Percentiles rank a stretch among this genome's conserved stretches.
Conservation (phyloP, 1,140 invertebrate genomes). For the Drosophila cardini region DNA sequence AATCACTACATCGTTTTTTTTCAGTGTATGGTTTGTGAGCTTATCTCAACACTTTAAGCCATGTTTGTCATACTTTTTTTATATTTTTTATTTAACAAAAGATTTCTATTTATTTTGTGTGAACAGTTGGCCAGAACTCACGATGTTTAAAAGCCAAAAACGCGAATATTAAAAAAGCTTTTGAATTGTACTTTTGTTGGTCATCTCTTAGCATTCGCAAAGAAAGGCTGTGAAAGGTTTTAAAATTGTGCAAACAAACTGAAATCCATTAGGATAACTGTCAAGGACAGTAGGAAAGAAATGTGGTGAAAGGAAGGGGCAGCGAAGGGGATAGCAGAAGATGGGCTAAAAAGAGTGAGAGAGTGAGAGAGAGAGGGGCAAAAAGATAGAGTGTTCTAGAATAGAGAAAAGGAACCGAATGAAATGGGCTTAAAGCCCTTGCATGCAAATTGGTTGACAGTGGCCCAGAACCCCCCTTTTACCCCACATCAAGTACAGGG, state of each 20-base stretch:
- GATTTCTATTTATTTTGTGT: too few species aligned
- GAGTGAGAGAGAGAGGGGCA: neutral
- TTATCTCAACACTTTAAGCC: neutral
- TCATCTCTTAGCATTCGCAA: slow-evolving; percentile 15
- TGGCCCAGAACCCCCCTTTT: neutral
- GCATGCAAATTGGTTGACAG: slow-evolving; percentile 47
- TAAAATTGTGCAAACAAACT: slow-evolving; percentile 37
- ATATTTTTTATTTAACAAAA: too few species aligned
- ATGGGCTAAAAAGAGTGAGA: neutral
- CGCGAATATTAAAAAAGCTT: slow-evolving; percentile 9
- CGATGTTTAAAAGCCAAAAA: neutral
- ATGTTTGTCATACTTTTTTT: too few species aligned
- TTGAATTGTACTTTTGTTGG: slow-evolving; percentile 23
- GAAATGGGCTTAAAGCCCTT: slow-evolving; percentile 33
- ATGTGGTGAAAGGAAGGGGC: neutral
- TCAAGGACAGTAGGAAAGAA: slow-evolving; percentile 41
- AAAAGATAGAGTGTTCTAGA: neutral
- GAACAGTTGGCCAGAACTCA: too few species aligned
- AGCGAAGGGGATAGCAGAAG: too few species aligned
- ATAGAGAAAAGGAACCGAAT: slow-evolving; percentile 16
- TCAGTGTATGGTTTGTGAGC: neutral
- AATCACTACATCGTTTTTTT: too few species aligned
- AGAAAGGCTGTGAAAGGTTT: slow-evolving; percentile 22
- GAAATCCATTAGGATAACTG: slow-evolving; percentile 48
- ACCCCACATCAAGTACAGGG: too few species aligned